Evolutionary conservation across 1,140 invertebrate genomes (phyloP).

Genomic region (Dreissena rostriformis): DNA sequence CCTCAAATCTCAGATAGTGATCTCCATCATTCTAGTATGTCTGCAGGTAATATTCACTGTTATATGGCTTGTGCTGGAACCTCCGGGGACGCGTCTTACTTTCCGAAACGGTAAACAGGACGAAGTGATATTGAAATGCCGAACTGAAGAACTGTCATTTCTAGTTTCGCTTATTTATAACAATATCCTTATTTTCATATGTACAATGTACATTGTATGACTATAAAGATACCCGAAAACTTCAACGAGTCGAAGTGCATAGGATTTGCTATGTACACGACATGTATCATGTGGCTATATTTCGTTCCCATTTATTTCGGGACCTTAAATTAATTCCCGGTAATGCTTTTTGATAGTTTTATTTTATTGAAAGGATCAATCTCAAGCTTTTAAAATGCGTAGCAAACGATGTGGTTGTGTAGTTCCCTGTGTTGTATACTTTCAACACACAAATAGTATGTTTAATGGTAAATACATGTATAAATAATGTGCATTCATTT

Average conservation of each 20-base stretch:
- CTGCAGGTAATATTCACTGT: slow-evolving; percentile 79
- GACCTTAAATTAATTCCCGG: slow-evolving; percentile 72
- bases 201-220: slow-evolving; percentile 89
- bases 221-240: slow-evolving; percentile 95
- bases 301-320: slow-evolving; percentile 89
- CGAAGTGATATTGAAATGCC: slow-evolving; percentile 85
- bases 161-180: slow-evolving; percentile 89
- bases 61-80: slow-evolving; percentile 86
- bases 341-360: too few species aligned
- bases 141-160: slow-evolving; percentile 87
- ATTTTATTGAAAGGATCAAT: too few species aligned
- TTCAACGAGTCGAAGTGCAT: slow-evolving; percentile 98
- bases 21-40: slow-evolving; percentile 89
- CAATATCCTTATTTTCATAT: slow-evolving; percentile 88
- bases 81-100: slow-evolving; percentile 85
- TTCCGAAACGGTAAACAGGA: slow-evolving; percentile 81
- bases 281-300: slow-evolving; percentile 89
- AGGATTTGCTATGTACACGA: slow-evolving; percentile 98
- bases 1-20: slow-evolving; percentile 95
- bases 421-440: too few species aligned
- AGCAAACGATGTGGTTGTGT: too few species aligned
- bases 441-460: too few species aligned
- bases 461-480: too few species aligned
- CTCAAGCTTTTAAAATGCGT: too few species aligned
- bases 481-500: too few species aligned